Conservation (phyloP, 2,888 invertebrate genomes). For the Caenorhabditis sp. region DNA sequence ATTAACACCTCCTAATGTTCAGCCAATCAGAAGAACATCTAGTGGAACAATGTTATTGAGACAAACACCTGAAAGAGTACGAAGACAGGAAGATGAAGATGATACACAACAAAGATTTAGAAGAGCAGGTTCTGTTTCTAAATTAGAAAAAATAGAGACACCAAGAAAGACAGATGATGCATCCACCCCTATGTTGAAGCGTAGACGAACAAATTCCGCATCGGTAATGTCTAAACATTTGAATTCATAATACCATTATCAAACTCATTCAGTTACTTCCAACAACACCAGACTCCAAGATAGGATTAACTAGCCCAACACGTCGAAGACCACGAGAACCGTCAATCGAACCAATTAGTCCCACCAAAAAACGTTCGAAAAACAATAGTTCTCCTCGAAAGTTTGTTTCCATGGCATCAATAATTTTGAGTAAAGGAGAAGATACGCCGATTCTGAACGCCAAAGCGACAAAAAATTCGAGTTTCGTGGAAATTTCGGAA, state of each 20-base stretch:
- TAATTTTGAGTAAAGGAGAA: not conserved
- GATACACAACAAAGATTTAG: conserved; percentile 1
- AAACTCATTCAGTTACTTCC: conserved; percentile 10
- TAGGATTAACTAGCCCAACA: not conserved
- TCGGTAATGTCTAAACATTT: not conserved
- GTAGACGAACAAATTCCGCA: conserved; percentile 20
- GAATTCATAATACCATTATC: not conserved
- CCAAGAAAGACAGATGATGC: not conserved
- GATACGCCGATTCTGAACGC: not conserved
- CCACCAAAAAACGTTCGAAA: not conserved
- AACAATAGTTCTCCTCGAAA: not conserved
- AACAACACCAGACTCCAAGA: not conserved
- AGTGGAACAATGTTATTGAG: conserved; percentile 33
- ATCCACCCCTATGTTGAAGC: conserved; percentile 5
- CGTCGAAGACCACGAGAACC: not conserved
- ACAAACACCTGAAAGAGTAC: conserved; percentile 14
- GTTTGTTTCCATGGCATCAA: not conserved
- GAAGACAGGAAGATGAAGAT: conserved; percentile 6
- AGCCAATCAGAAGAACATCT: not conserved
- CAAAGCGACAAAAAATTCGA: not conserved
- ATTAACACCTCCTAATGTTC: not conserved
- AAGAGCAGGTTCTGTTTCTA: conserved; percentile 5
- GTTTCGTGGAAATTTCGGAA: not conserved
- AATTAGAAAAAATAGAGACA: not conserved
- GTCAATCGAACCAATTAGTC: not conserved